These are phyloP conservation scores for Cydia strobilella DNA, from an alignment of 1,140 invertebrate genomes.

Conservation along the genomic window DNA sequence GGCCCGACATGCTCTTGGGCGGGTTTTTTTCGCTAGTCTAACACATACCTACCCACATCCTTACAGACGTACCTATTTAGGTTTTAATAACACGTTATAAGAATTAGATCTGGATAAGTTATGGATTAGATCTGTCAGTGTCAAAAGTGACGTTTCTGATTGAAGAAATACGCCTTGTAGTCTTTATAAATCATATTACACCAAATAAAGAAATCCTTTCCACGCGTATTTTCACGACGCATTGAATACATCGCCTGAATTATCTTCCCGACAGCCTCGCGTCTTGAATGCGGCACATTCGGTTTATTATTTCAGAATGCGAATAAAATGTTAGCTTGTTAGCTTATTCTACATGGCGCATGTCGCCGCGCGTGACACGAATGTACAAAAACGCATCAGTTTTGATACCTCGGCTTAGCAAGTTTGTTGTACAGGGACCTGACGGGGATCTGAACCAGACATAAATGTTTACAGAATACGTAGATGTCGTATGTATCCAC, in stretches of 20 bases:
- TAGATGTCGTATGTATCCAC: background rate
- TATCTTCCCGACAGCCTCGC: background rate
- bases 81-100: too few relatives aligned
- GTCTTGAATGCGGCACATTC: background rate
- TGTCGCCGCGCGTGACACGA: conserved; percentile 20
- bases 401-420: conserved; percentile 27
- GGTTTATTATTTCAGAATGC: conserved; percentile 7
- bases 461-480: background rate
- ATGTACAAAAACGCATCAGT: conserved; percentile 28
- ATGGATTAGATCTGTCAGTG: too few relatives aligned
- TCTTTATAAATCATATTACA: background rate
- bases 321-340: conserved; percentile 24
- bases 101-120: too few relatives aligned
- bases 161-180: too few relatives aligned
- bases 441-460: background rate
- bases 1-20: too few relatives aligned
- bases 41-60: too few relatives aligned
- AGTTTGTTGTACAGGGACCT: conserved; percentile 20
- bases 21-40: too few relatives aligned
- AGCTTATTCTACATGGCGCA: conserved; percentile 26
- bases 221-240: background rate
- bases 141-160: too few relatives aligned
- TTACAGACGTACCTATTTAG: too few relatives aligned
- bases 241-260: conserved; percentile 12
- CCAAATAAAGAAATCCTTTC: background rate